Conservation (phyloP, 2,113 vertebrate species). For the Vulpes ferrilata region DNA sequence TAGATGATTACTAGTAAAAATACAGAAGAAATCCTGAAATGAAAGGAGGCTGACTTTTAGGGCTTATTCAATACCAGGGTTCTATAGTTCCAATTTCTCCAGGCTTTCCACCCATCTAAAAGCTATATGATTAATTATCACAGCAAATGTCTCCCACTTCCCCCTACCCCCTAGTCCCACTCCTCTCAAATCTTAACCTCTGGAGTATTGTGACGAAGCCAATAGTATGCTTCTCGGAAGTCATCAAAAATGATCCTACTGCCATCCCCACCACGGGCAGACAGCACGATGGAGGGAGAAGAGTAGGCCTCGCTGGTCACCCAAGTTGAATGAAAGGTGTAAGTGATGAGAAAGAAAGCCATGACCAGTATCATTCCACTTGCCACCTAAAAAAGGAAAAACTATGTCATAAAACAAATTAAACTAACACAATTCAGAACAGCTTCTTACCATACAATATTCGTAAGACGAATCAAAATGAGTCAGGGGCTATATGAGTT, state of each 20-base stretch:
- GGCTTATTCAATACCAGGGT: background rate
- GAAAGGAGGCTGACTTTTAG: background rate
- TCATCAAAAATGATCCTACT: constrained; percentile 99
- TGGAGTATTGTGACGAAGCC: constrained; percentile 98
- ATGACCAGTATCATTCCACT: constrained; percentile 99
- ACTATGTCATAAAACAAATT: constrained; percentile 20
- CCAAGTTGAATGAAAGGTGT: constrained; percentile 99
- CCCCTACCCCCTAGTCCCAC: background rate
- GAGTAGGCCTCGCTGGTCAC: constrained; percentile 99
- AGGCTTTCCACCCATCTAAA: constrained; percentile 8
- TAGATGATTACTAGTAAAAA: background rate
- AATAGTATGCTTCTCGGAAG: constrained; percentile 99
- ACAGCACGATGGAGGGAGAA: constrained; percentile 98
- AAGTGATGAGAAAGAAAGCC: constrained; percentile 99
- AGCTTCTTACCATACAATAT: background rate
- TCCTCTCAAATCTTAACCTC: constrained; percentile 89
- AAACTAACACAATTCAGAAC: background rate
- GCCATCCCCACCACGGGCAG: constrained; percentile 96
- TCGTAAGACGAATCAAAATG: constrained; percentile 4
- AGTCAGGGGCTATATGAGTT: background rate
- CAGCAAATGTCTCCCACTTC: background rate
- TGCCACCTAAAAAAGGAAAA: constrained; percentile 90
- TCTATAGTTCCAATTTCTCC: constrained; percentile 10
- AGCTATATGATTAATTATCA: background rate
- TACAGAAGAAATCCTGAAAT: constrained; percentile 10